Base-by-base conservation (phyloP, 2,888 invertebrate genomes). In the Apoderus coryli region DNA sequence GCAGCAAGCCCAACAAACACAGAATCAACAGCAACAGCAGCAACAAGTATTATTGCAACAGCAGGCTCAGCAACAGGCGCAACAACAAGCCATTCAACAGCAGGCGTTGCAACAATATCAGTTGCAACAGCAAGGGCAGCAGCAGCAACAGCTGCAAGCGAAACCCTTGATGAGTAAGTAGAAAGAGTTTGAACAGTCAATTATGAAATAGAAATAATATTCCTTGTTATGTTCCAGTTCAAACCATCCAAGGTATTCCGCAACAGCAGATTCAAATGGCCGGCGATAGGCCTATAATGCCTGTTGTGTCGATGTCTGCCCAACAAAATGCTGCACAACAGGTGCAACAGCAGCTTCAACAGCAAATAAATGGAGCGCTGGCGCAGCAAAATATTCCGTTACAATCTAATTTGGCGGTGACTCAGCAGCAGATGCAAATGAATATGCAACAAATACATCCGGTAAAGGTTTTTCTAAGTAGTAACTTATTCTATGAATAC, bases 231-330 rank as follows among this genome's bases (percentile, higher is more conserved):
- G 9, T 14, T 13, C 19, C 19, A 13, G 69, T 76, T 66, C 57
- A 57, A 44, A 61, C 71, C 2, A 56, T 73, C 40, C 67, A 68
- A 35, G 56, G 59, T 4, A 61, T 69, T 55, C 66, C 62, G 27
- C 53, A 60, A 35, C 60, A 59, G 36, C 55, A 54, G 36, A 45
- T 57, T 14, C 59, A 60, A 40, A 56, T 58, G 40, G 53, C 57
- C 35, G 59, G 60, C 11, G 65, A 66, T 24, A 63, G 70, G 33
- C 67, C 67, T 1, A 64, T 71, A 1, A 61, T 76, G 63, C 75
- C 76, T 0, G 75, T 75, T 0, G 74, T 75, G 1, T 73, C 75
- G 0, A 72, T 76, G 57, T 53, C 59, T 3, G 56, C 54, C 53
- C 15, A 30, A 3, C 51, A 64, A 2, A 65, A 64, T 32, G 53